phyloP scores from a whole-genome alignment of 2,888 invertebrate genomes.

The Scaeva pyrastri region DNA sequence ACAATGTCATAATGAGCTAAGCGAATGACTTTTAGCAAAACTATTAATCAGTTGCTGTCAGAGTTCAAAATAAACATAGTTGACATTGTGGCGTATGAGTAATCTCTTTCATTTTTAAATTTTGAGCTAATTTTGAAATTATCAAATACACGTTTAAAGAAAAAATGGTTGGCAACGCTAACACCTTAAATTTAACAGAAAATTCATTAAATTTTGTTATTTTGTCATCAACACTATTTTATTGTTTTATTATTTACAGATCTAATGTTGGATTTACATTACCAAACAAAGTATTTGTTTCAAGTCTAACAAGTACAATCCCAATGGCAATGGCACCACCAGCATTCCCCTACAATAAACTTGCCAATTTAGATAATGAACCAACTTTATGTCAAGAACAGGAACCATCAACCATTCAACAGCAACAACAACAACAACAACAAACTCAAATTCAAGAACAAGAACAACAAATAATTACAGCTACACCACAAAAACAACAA shows the following conservation, averaged over 20 bases:
- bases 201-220: no score
- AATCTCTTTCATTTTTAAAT: no score
- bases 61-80: no score
- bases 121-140: no score
- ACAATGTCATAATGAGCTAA: slow-evolving; percentile 5
- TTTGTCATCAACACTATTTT: not conserved
- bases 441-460: slow-evolving; percentile 12
- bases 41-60: no score
- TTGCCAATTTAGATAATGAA: slow-evolving; percentile 52
- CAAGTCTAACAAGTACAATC: slow-evolving; percentile 41
- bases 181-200: not conserved
- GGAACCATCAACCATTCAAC: slow-evolving; percentile 21
- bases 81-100: no score
- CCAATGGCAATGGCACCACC: slow-evolving; percentile 33
- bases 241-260: not conserved
- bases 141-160: no score
- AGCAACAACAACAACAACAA: slow-evolving; percentile 21
- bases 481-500: slow-evolving; percentile 2
- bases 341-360: slow-evolving; percentile 25
- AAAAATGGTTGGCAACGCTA: no score
- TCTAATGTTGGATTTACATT: slow-evolving; percentile 31
- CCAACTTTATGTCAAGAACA: slow-evolving; percentile 54
- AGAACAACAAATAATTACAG: slow-evolving; percentile 10
- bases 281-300: slow-evolving; percentile 33
- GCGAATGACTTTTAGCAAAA: slow-evolving; percentile 20